Percentiles rank a stretch among this genome's conserved stretches.
phyloP scores from a whole-genome alignment of 92 coral and sea anemone species.

The Paragorgia papillata region DNA sequence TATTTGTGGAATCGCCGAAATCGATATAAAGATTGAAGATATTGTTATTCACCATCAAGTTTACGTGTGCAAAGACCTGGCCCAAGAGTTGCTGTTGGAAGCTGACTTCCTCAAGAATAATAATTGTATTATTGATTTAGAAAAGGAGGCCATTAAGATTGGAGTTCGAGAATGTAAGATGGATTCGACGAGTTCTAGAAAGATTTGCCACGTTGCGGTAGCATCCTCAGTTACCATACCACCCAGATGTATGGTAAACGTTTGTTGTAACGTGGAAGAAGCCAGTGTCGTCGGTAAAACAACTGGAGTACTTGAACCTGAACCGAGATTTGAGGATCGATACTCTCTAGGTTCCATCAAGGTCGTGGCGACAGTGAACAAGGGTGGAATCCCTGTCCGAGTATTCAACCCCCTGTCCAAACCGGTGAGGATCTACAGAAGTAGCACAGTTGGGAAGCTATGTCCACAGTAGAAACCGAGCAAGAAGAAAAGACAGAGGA shows the following conservation, averaged over 20 bases:
- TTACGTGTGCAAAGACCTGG: constrained; percentile 11
- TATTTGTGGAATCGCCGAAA: constrained; percentile 8
- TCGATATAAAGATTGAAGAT: neutral
- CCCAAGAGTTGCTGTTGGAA: constrained; percentile 16
- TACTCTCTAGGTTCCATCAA: neutral
- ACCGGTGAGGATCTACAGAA: constrained; percentile 1
- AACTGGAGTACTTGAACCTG: constrained; percentile 14
- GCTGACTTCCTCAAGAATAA: constrained; percentile 7
- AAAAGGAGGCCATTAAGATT: constrained; percentile 1
- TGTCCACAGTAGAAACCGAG: constrained; percentile 1
- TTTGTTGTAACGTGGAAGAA: constrained; percentile 10
- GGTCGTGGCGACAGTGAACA: constrained; percentile 4
- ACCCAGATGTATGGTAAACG: constrained; percentile 17
- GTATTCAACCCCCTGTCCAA: constrained; percentile 6
- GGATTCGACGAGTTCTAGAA: neutral
- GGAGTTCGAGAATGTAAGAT: neutral
- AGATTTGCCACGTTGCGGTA: constrained; percentile 8
- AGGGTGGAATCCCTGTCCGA: constrained; percentile 15
- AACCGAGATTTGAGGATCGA: constrained; percentile 4
- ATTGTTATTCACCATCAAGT: neutral
- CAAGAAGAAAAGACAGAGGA: neutral
- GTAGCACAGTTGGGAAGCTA: constrained; percentile 11
- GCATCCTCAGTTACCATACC: constrained; percentile 13
- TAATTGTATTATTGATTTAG: neutral
- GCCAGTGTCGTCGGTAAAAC: constrained; percentile 4